Conservation (phyloP, 2,113 vertebrate genomes). For the Mohoua ochrocephala region DNA sequence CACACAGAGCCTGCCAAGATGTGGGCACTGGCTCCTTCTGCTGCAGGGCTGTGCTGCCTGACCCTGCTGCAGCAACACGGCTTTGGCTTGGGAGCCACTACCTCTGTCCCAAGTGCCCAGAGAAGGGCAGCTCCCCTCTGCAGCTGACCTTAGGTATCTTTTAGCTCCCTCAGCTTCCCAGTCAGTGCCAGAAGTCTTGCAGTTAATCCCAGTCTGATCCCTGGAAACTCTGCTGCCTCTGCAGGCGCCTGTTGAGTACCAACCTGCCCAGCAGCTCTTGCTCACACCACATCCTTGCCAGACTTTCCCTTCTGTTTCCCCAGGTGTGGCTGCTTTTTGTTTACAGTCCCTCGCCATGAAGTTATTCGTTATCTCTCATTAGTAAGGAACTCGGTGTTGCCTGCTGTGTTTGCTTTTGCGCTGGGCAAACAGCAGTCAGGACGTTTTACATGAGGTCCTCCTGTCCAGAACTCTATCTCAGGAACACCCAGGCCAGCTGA, state of each 20-base stretch:
- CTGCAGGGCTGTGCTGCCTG: not conserved
- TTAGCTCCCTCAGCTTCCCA: not conserved
- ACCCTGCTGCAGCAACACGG: fast-evolving
- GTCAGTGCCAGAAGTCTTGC: not conserved
- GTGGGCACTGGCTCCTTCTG: not conserved
- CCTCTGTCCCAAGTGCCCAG: not conserved
- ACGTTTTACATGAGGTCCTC: not conserved
- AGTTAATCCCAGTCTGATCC: not conserved
- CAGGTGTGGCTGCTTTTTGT: not conserved
- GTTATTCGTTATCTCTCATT: not conserved
- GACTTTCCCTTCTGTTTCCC: not conserved
- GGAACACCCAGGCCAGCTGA: not conserved
- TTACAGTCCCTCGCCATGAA: not conserved
- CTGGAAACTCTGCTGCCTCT: not conserved
- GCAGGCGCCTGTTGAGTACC: not conserved
- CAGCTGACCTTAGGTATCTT: not conserved
- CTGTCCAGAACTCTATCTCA: not conserved
- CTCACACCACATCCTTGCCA: not conserved
- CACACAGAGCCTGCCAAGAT: not conserved
- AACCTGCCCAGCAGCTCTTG: not conserved
- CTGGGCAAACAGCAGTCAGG: not conserved
- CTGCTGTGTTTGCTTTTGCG: not conserved
- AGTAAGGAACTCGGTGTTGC: not conserved
- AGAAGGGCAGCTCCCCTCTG: not conserved
- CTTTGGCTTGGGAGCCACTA: not conserved